These are phyloP conservation scores for Actinernus sp. DNA, from an alignment of 92 coral and sea anemone genomes.

Conservation along the genomic window DNA sequence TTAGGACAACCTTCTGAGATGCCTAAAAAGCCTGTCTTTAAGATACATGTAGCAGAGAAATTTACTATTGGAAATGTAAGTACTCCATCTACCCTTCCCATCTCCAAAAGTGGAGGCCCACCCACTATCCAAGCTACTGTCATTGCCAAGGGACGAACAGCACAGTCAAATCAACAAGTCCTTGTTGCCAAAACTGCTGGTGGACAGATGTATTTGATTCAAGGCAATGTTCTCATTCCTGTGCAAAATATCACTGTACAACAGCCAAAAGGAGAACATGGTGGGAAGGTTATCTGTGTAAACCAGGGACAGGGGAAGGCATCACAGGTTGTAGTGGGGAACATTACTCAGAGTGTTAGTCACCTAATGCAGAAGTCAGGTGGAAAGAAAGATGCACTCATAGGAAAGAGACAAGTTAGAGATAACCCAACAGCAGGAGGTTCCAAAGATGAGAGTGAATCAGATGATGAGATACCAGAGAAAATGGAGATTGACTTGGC, in stretches of 20 bases:
- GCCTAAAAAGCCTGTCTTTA: neutral
- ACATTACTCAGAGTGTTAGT: slow-evolving; percentile 29
- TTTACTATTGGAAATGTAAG: neutral
- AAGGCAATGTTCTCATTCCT: slow-evolving; percentile 86
- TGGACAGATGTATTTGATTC: slow-evolving; percentile 92
- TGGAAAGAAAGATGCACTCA: slow-evolving; percentile 4
- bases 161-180: slow-evolving; percentile 83
- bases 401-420: neutral
- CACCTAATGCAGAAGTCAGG: neutral
- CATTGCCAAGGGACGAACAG: slow-evolving; percentile 89
- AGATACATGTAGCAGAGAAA: neutral
- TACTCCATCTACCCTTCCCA: too few species aligned
- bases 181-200: slow-evolving; percentile 87
- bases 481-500: slow-evolving; percentile 34
- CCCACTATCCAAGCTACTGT: slow-evolving; percentile 86
- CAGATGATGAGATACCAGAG: slow-evolving; percentile 1
- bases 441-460: slow-evolving; percentile 6
- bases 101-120: slow-evolving; percentile 44
- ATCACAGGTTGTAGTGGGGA: slow-evolving; percentile 44
- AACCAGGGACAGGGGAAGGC: slow-evolving; percentile 48
- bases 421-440: neutral
- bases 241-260: slow-evolving; percentile 77
- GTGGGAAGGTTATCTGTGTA: slow-evolving; percentile 39
- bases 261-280: slow-evolving; percentile 64
- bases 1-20: neutral